Evolutionary conservation across 1,140 invertebrate species (phyloP).

Genomic region (Drosophila kikkawai): DNA sequence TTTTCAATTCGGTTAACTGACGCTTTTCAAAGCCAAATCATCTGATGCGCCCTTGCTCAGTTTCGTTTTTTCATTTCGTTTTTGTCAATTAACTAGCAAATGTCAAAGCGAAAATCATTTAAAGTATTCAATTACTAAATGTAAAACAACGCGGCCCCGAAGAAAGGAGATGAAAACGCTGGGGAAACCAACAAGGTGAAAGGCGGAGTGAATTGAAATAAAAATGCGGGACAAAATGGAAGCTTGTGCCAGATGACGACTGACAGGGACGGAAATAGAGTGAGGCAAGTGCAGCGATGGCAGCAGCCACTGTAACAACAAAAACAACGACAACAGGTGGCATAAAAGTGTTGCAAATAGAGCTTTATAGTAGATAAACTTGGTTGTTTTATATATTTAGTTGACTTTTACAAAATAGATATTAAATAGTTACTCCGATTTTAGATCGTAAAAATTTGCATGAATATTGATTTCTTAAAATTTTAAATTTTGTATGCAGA

Average conservation of each 20-base stretch:
- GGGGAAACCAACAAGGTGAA: slow-evolving; percentile 39
- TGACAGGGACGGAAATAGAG: slow-evolving; percentile 47
- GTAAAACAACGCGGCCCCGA: slow-evolving; percentile 50
- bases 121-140: slow-evolving; percentile 79
- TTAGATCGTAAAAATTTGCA: too few relatives aligned
- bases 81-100: slow-evolving; percentile 61
- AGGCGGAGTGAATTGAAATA: slow-evolving; percentile 60
- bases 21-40: slow-evolving; percentile 33
- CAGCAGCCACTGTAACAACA: slow-evolving; percentile 47
- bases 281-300: slow-evolving; percentile 47
- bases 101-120: slow-evolving; percentile 69
- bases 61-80: slow-evolving; percentile 3
- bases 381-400: background rate
- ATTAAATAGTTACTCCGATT: background rate
- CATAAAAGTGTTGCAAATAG: background rate
- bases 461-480: too few relatives aligned
- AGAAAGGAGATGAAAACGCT: slow-evolving; percentile 37
- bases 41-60: slow-evolving; percentile 37
- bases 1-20: slow-evolving; percentile 29
- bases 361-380: background rate
- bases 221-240: slow-evolving; percentile 65
- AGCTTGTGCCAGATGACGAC: slow-evolving; percentile 40
- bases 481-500: too few relatives aligned
- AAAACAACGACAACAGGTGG: slow-evolving; percentile 69
- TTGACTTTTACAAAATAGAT: background rate